These are phyloP conservation scores for Eulacestoma nigropectus DNA, from an alignment of 2,113 vertebrate genomes.

Conservation along the genomic window DNA sequence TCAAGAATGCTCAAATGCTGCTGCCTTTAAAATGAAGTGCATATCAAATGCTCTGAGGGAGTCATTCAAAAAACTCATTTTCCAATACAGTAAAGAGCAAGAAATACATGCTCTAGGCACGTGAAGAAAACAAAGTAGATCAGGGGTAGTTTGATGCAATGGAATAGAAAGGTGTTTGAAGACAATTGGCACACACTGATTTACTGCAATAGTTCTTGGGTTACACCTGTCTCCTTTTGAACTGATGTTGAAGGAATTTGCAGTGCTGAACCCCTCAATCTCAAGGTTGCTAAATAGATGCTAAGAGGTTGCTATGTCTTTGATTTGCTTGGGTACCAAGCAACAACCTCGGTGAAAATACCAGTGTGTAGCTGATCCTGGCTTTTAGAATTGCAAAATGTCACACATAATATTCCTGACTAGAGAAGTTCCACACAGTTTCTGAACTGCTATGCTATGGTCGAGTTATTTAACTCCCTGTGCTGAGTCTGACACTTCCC, in stretches of 20 bases:
- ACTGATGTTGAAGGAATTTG: neutral
- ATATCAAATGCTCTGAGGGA: neutral
- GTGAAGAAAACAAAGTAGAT: neutral
- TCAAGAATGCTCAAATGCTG: neutral
- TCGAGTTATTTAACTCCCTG: neutral
- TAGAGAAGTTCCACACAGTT: neutral
- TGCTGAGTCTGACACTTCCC: neutral
- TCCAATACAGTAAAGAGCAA: neutral
- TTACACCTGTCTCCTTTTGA: neutral
- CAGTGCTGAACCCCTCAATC: neutral
- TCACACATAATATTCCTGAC: neutral
- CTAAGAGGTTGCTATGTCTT: neutral
- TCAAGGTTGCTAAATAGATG: neutral
- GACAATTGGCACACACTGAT: neutral
- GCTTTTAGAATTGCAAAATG: neutral
- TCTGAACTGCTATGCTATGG: neutral
- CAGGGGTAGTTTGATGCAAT: neutral
- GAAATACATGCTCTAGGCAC: neutral
- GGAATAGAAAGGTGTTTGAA: neutral
- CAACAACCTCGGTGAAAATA: neutral
- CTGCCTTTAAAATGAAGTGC: neutral
- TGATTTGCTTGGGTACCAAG: neutral
- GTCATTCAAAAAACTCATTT: conserved; percentile 9
- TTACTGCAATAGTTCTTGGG: neutral
- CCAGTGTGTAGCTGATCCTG: neutral